Conservation (phyloP, 2,888 invertebrate species). For the Lasiommata megera region DNA sequence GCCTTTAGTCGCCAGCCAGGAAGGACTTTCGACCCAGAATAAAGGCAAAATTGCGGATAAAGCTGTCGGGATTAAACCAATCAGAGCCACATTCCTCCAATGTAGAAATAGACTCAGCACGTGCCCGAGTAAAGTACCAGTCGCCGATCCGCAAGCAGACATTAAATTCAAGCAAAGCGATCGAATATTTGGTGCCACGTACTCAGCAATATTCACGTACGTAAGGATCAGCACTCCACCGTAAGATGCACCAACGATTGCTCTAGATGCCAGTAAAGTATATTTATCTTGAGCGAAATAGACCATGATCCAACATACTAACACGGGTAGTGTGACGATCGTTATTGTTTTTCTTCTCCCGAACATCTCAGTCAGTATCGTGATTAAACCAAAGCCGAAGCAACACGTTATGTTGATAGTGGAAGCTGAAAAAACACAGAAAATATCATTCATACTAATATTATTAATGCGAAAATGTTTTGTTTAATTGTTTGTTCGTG, state of each 20-base stretch:
- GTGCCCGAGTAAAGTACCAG: conserved; percentile 24
- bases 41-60: conserved; percentile 21
- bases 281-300: conserved; percentile 26
- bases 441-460: too few relatives aligned
- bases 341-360: conserved; percentile 26
- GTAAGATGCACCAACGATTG: conserved; percentile 24
- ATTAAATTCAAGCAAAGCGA: conserved; percentile 26
- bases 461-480: too few relatives aligned
- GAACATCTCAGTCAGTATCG: conserved; percentile 19
- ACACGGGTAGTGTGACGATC: conserved; percentile 19
- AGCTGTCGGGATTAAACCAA: conserved; percentile 26
- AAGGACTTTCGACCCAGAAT: conserved; percentile 33
- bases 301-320: conserved; percentile 27
- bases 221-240: conserved; percentile 24
- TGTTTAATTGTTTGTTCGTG: too few relatives aligned
- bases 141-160: conserved; percentile 5
- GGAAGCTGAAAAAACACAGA: conserved; percentile 34
- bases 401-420: conserved; percentile 28
- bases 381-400: conserved; percentile 21
- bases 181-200: conserved; percentile 25
- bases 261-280: conserved; percentile 22
- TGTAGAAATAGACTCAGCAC: conserved; percentile 25
- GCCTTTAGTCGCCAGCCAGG: conserved; percentile 30
- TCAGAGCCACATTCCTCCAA: conserved; percentile 28
- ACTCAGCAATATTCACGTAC: conserved; percentile 24